Base-by-base conservation (phyloP, 2,797 vertebrate genomes). In the Hydrophis major region DNA sequence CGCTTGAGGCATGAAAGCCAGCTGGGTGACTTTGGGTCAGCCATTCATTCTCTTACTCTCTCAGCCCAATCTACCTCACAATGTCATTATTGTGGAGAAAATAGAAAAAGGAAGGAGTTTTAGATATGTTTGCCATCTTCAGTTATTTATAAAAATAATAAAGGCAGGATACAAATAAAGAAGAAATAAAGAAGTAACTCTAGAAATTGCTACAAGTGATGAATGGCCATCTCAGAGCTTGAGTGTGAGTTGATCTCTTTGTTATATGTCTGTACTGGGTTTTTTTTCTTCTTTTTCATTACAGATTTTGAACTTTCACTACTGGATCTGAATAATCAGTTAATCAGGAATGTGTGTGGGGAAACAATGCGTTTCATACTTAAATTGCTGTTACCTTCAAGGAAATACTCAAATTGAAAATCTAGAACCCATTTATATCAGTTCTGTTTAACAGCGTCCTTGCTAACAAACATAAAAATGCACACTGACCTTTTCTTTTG, bases 401-500 rank as follows among this genome's bases (percentile, higher is more conserved):
- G 27, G 8, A 56, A 42, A 89, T 57, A 56, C 1, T 47, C 37
- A 50, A 32, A 12, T 60, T 74, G 53, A 60, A 57, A 88, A 66
- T 22, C 16, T 28, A 53, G 1, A 7, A 57, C 13, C 25, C 53
- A 60, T 92, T 87, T 88, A 74, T 27, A 92, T 87, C 4, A 61
- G 6, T 22, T 50, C 37, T 4, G 32, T 74, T 55, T 83, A 32
- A 53, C 69, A 63, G 28, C 60, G 66, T 11, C 0, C 6, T 20
- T 0, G 61, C 86, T 37, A 10, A 0, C 0, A 0, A 89, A 6
- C 83, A 57, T 92, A 92, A 78, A 94, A 56, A 90, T 2, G 1
- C 78, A 91, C 90, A 87, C 88, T 94, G 94, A 95, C 22, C 86
- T 93, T 90, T 22, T 90, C 32, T 89, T 61, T 89, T 96, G 93